phyloP scores from a whole-genome alignment of 2,797 vertebrate genomes.

The Acrossocheilus wenchowensis region DNA sequence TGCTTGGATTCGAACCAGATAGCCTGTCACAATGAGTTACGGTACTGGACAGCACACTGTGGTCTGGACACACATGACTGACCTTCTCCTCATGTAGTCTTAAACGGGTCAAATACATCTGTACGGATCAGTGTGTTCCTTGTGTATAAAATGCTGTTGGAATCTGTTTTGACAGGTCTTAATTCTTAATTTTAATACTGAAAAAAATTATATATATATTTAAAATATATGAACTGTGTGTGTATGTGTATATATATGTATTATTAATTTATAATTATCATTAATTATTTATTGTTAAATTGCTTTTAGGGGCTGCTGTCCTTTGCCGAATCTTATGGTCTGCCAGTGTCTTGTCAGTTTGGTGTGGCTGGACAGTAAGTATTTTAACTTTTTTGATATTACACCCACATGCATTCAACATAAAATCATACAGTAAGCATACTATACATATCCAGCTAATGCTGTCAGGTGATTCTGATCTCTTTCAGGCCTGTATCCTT shows the following conservation, averaged over 20 bases:
- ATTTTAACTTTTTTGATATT: background rate
- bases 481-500: constrained; percentile 86
- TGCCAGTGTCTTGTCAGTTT: constrained; percentile 83
- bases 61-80: constrained; percentile 46
- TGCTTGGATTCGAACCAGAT: constrained; percentile 49
- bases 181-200: background rate
- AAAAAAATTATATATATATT: no score
- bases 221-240: no score
- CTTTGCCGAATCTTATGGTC: constrained; percentile 84
- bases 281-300: background rate
- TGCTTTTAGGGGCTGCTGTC: constrained; percentile 83
- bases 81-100: constrained; percentile 21
- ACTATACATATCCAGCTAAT: background rate
- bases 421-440: background rate
- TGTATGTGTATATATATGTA: no score
- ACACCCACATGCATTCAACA: background rate
- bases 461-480: background rate
- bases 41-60: constrained; percentile 42
- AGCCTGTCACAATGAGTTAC: constrained; percentile 57
- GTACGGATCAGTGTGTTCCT: constrained; percentile 7
- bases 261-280: no score
- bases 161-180: constrained; percentile 21
- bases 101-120: background rate
- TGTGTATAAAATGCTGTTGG: background rate
- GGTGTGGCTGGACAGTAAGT: constrained; percentile 86